Evolutionary conservation across 2,888 invertebrate genomes (phyloP), one percentile per base, ranked within the genome.

Genomic region (Drosophila buzzatii): DNA sequence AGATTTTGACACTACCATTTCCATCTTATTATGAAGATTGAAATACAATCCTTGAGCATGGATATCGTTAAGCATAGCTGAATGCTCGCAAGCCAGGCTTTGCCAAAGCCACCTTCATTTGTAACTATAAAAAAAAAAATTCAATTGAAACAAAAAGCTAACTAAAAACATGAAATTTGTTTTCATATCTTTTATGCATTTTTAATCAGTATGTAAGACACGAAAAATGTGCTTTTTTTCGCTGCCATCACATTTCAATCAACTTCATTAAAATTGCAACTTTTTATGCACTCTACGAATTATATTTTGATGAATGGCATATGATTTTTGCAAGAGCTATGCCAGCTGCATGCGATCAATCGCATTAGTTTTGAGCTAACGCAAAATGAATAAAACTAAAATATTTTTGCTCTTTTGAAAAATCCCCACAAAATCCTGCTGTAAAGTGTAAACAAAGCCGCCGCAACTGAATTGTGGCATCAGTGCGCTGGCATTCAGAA

Each of bases 391-490:
- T 12, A 2, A 45, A 66, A 53, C 27, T 39, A 45, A 55, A 1
- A 33, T 14, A 52, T 62, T 39, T 39, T 39, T 39, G n/a, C 8
- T 4, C 20, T 5, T 12, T 44, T 44, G 51, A 49, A 65, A 67
- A 65, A 65, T 39, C 51, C 61, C 63, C 56, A 68, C 63, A 62
- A 79, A 79, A 72, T 69, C 76, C 86, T 64, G 81, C 75, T 85
- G 85, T 88, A 81, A 86, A 85, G 89, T 86, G 85, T 86, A 89
- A 85, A 89, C 89, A 89, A 86, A 85, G 84, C 85, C 81, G 75
- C 89, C 89, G 77, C 84, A 89, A 89, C 89, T 81, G 89, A 80
- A 76, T 68, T 68, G 73, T 76, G 81, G 70, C 76, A 77, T 72
- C 82, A 78, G 68, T 69, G 79, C 66, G 23, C 2, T 75, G 79